These are phyloP conservation scores for Ochropleura leucogaster DNA, from an alignment of 2,888 invertebrate species.

Conservation along the genomic window DNA sequence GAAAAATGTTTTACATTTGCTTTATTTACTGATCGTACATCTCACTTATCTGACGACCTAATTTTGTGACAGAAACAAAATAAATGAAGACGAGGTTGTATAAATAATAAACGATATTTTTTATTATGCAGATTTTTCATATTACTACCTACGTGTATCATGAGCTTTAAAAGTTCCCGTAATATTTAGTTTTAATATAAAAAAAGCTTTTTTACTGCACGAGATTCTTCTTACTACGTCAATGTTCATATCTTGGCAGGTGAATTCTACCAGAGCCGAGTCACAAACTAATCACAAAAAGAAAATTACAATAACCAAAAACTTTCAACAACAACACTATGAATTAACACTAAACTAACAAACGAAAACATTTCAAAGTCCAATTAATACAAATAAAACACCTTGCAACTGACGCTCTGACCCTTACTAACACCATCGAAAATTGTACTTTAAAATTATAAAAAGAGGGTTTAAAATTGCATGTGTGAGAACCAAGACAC, in stretches of 20 bases:
- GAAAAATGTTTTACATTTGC: constrained; percentile 61
- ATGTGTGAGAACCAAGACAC: constrained; percentile 59
- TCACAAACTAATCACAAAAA: constrained; percentile 44
- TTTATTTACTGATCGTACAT: constrained; percentile 62
- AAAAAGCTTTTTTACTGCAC: neutral
- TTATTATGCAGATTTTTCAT: constrained; percentile 35
- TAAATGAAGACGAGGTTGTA: constrained; percentile 47
- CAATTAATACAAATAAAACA: constrained; percentile 84
- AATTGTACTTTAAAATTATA: constrained; percentile 52
- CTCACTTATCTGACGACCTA: constrained; percentile 62
- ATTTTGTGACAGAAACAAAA: constrained; percentile 50
- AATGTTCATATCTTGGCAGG: neutral
- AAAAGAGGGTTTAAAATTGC: constrained; percentile 64
- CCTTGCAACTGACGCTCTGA: constrained; percentile 74
- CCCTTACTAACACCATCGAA: constrained; percentile 57
- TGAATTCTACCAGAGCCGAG: constrained; percentile 14
- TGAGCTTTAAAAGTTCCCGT: constrained; percentile 35
- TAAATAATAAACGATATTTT: constrained; percentile 57
- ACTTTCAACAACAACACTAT: constrained; percentile 62
- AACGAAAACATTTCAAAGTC: constrained; percentile 83
- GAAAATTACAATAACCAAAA: constrained; percentile 56
- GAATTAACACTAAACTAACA: constrained; percentile 78
- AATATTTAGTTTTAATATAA: constrained; percentile 23
- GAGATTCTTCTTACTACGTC: neutral
- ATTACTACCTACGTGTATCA: constrained; percentile 18